Percentiles rank a stretch among this genome's conserved stretches.
Conservation (phyloP, 2,797 vertebrate genomes). For the Graptemys geographica region DNA sequence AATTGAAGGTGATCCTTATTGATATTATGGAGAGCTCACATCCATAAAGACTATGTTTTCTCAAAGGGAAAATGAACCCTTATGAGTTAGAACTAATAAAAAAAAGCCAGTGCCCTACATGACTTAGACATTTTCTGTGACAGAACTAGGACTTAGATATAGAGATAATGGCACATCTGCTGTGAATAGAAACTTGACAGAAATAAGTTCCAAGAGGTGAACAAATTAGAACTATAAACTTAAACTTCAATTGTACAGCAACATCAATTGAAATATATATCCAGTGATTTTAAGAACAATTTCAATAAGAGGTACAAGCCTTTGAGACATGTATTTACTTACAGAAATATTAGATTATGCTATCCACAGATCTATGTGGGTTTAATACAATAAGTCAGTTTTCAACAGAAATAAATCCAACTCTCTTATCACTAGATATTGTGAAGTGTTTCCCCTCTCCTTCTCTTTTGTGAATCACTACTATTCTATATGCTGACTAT, state of each 20-base stretch:
- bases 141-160: background rate
- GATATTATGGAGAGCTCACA: background rate
- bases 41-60: background rate
- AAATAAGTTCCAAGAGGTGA: background rate
- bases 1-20: background rate
- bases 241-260: background rate
- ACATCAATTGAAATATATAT: background rate
- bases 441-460: background rate
- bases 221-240: background rate
- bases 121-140: background rate
- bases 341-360: background rate
- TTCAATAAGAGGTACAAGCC: background rate
- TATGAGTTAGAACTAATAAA: background rate
- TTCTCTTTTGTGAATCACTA: background rate
- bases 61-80: conserved; percentile 3
- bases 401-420: background rate
- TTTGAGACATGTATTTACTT: background rate
- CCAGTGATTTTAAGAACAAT: background rate
- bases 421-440: background rate
- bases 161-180: background rate
- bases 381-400: background rate
- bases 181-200: background rate
- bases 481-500: background rate
- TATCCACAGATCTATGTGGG: background rate
- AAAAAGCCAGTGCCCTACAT: background rate